phyloP scores from a whole-genome alignment of 2,888 invertebrate species.

The Mythimna ferrago region DNA sequence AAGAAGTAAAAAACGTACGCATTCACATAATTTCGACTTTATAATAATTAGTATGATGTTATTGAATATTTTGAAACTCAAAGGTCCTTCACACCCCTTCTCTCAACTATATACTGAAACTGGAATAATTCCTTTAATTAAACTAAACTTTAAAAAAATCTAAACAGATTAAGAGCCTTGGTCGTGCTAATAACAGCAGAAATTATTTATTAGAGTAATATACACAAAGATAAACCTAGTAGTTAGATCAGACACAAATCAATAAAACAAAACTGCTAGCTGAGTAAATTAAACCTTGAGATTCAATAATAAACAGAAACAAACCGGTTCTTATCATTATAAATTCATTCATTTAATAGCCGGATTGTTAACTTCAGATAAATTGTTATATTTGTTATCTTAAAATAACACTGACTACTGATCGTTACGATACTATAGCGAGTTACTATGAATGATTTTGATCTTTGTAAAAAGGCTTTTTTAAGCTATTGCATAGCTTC shows the following conservation, averaged over 20 bases:
- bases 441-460: background rate
- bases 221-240: background rate
- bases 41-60: no score
- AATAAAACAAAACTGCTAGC: conserved; percentile 1
- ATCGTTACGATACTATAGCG: background rate
- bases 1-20: no score
- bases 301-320: conserved; percentile 19
- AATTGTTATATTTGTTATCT: background rate
- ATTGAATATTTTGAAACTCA: no score
- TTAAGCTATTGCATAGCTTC: no score
- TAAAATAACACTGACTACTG: background rate
- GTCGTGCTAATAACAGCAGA: no score
- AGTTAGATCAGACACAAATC: background rate
- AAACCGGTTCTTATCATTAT: conserved; percentile 37
- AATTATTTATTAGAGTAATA: no score
- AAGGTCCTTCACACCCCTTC: no score
- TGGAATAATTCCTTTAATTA: no score
- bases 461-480: background rate
- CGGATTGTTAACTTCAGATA: conserved; percentile 30
- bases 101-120: no score
- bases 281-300: conserved; percentile 1
- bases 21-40: no score
- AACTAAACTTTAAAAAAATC: no score
- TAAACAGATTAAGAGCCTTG: no score
- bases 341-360: conserved; percentile 29